These are phyloP conservation scores for Sebastes goodei DNA, from an alignment of 2,797 vertebrate genomes.

Conservation along the genomic window DNA sequence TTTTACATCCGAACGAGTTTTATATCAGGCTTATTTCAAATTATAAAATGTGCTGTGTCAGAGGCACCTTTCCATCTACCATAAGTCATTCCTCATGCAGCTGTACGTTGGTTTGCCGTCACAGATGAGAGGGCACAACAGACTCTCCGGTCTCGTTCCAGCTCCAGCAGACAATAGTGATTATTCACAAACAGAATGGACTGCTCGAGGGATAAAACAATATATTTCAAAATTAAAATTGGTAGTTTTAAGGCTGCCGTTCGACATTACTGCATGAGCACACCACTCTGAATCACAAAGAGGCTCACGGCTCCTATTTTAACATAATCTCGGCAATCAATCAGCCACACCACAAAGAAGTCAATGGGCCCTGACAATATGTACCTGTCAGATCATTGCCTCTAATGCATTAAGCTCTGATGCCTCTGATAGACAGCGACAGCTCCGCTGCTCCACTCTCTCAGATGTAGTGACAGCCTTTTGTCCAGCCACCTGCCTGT, in stretches of 20 bases:
- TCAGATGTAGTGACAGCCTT: constrained; percentile 50
- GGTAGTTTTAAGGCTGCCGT: constrained; percentile 40
- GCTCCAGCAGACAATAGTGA: constrained; percentile 31
- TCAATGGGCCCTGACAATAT: constrained; percentile 79
- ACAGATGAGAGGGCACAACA: constrained; percentile 48
- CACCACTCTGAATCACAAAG: constrained; percentile 62
- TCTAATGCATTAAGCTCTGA: constrained; percentile 67
- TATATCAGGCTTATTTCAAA: constrained; percentile 22
- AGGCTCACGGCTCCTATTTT: constrained; percentile 52
- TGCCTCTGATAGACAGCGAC: constrained; percentile 61
- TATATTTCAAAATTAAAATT: constrained; percentile 61
- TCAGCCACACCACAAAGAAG: constrained; percentile 73
- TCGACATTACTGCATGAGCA: constrained; percentile 46
- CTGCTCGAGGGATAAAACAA: constrained; percentile 44
- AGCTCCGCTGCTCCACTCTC: constrained; percentile 24
- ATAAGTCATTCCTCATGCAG: constrained; percentile 43
- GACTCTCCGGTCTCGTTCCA: constrained; percentile 30
- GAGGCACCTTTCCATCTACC: constrained; percentile 31
- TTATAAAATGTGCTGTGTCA: constrained; percentile 50
- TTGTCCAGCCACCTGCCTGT: constrained; percentile 57
- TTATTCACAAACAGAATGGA: constrained; percentile 44
- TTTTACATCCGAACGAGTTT: background rate
- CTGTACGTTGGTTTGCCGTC: constrained; percentile 38
- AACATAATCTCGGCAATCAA: constrained; percentile 73
- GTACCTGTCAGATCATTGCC: constrained; percentile 78